These are phyloP conservation scores for Charina bottae DNA, from an alignment of 2,113 vertebrate species.

Conservation along the genomic window DNA sequence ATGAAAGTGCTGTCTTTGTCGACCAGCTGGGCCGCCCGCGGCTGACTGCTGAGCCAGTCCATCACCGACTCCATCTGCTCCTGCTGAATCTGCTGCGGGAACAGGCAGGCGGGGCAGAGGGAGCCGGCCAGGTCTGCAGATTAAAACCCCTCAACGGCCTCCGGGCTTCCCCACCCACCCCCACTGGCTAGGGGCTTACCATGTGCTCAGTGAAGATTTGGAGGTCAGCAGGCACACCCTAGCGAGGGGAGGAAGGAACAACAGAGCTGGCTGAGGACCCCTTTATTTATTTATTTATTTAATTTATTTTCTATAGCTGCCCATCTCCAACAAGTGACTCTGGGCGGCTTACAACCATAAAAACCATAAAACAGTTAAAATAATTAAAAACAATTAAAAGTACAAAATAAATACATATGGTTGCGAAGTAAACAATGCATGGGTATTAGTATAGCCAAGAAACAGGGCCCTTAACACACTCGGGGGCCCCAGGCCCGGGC, in stretches of 20 bases:
- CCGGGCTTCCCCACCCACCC: neutral
- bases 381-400: too few species aligned
- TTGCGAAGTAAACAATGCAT: too few species aligned
- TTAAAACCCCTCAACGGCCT: neutral
- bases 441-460: too few species aligned
- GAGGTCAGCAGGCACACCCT: constrained; percentile 91
- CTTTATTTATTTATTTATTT: neutral
- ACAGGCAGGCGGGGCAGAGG: neutral
- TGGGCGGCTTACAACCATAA: too few species aligned
- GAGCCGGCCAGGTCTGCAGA: fast-evolving
- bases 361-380: too few species aligned
- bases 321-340: too few species aligned
- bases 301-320: too few species aligned
- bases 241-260: constrained; percentile 23
- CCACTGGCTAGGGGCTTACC: constrained; percentile 74
- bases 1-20: constrained; percentile 94
- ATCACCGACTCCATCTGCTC: constrained; percentile 92
- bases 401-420: too few species aligned
- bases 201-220: constrained; percentile 97
- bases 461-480: too few species aligned
- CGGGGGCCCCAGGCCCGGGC: too few species aligned
- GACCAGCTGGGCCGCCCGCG: constrained; percentile 92
- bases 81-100: constrained; percentile 88
- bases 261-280: fast-evolving
- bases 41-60: constrained; percentile 94